These are phyloP conservation scores for Sminthurinus aureus DNA, from an alignment of 2,888 invertebrate genomes.

Conservation along the genomic window DNA sequence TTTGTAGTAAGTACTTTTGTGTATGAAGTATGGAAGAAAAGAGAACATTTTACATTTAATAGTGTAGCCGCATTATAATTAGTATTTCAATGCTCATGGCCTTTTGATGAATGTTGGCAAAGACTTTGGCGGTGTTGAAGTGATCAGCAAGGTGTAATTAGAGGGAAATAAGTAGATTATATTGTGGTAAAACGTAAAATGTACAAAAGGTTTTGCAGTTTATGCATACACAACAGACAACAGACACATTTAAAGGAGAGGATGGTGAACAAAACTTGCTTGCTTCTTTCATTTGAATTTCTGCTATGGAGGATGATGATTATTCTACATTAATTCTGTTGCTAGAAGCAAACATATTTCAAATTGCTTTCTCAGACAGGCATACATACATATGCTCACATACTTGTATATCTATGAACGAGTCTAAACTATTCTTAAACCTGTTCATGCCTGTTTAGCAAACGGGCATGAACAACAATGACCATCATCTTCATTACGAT, in stretches of 20 bases:
- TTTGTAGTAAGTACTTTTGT: too few relatives aligned
- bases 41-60: neutral
- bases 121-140: constrained; percentile 38
- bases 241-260: neutral
- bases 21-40: neutral
- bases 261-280: constrained; percentile 21
- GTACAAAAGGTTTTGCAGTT: neutral
- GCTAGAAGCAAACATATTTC: constrained; percentile 18
- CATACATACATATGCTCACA: neutral
- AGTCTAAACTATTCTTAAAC: neutral
- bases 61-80: constrained; percentile 35
- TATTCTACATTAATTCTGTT: constrained; percentile 7
- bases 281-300: neutral
- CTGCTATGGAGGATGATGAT: too few relatives aligned
- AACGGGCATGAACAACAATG: constrained; percentile 5
- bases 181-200: neutral
- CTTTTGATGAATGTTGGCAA: constrained; percentile 40
- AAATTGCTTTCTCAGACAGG: neutral
- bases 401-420: neutral
- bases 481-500: neutral
- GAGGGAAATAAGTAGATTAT: constrained; percentile 16
- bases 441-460: constrained; percentile 35
- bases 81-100: constrained; percentile 37
- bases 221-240: neutral
- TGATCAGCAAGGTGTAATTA: constrained; percentile 40